These are phyloP conservation scores for Papilio xuthus DNA, from an alignment of 1,140 invertebrate genomes.

Conservation along the genomic window DNA sequence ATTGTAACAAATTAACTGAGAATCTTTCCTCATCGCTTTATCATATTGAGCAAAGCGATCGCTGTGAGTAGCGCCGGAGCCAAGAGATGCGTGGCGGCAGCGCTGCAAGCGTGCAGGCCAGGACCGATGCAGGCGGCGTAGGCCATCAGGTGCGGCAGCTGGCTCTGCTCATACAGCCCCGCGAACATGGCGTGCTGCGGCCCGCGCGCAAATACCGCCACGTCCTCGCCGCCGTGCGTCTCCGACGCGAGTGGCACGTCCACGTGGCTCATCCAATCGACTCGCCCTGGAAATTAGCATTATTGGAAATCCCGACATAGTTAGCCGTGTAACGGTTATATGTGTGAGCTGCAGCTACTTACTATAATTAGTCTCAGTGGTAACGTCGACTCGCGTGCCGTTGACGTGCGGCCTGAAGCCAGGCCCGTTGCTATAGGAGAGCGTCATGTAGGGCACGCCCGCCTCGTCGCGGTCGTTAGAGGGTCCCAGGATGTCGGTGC, in stretches of 20 bases:
- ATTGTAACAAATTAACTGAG: background rate
- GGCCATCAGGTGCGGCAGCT: background rate
- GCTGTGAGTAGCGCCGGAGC: background rate
- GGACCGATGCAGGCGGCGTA: conserved; percentile 18
- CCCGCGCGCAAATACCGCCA: no score
- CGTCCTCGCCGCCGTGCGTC: no score
- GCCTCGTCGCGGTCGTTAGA: conserved; percentile 68
- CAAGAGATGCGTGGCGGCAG: background rate
- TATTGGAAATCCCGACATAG: no score
- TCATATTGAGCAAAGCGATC: background rate
- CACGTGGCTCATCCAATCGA: no score
- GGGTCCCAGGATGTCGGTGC: conserved; percentile 78
- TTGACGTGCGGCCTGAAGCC: conserved; percentile 75
- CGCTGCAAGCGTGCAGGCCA: conserved; percentile 15
- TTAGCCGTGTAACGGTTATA: no score
- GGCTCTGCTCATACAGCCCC: no score
- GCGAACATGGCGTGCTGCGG: no score
- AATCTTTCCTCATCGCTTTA: background rate
- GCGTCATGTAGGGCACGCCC: conserved; percentile 85
- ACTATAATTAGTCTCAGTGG: conserved; percentile 61
- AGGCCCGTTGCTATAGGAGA: conserved; percentile 89
- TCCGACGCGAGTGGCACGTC: no score
- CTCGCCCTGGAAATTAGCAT: no score
- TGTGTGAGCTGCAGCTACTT: conserved; percentile 38
- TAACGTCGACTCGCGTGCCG: conserved; percentile 63